phyloP scores from a whole-genome alignment of 2,797 vertebrate species.

The Fringilla coelebs region DNA sequence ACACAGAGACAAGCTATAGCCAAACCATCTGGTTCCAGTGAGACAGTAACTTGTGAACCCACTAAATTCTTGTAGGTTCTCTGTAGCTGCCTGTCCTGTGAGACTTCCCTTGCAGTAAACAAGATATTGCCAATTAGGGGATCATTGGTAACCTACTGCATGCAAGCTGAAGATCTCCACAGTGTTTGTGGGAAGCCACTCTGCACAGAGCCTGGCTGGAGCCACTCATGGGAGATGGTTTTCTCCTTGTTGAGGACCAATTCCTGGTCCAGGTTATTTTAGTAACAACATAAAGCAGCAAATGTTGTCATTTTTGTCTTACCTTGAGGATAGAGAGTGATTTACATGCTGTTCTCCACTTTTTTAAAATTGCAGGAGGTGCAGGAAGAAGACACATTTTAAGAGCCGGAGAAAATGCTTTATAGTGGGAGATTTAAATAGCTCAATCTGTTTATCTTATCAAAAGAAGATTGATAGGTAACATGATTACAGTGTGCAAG shows the following conservation, averaged over 20 bases:
- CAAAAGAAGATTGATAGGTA: constrained; percentile 58
- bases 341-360: background rate
- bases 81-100: background rate
- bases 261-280: background rate
- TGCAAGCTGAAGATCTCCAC: background rate
- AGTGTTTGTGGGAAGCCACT: background rate
- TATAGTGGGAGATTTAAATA: constrained; percentile 52
- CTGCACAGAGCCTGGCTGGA: background rate
- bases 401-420: constrained; percentile 15
- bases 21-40: constrained; percentile 53
- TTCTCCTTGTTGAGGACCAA: background rate
- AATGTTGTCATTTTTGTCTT: background rate
- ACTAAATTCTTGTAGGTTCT: background rate
- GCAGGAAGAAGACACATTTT: background rate
- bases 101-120: background rate
- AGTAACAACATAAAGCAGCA: background rate
- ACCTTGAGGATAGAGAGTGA: background rate
- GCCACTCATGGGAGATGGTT: background rate
- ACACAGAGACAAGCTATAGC: constrained; percentile 49
- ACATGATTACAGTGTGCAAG: constrained; percentile 42
- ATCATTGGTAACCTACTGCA: background rate
- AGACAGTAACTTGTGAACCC: constrained; percentile 28
- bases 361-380: constrained; percentile 16
- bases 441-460: constrained; percentile 55
- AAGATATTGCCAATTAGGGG: background rate